phyloP scores from a whole-genome alignment of 2,888 invertebrate species.

The Diloba caeruleocephala region DNA sequence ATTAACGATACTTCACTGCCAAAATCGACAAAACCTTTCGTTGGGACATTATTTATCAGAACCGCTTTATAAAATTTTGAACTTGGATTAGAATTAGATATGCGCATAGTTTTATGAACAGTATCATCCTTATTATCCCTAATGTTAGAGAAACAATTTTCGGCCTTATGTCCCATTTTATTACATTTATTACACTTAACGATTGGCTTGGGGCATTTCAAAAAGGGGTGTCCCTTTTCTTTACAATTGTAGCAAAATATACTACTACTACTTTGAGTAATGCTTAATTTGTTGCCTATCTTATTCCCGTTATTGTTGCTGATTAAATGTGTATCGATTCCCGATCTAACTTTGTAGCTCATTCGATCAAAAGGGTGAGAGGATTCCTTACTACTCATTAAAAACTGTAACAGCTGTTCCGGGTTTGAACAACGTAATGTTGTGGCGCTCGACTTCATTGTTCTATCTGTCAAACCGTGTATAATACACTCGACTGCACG shows the following conservation, averaged over 20 bases:
- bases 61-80: slow-evolving; percentile 1
- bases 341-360: no score
- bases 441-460: slow-evolving; percentile 30
- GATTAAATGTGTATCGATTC: no score
- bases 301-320: background rate
- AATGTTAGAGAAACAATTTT: slow-evolving; percentile 1
- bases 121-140: background rate
- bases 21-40: no score
- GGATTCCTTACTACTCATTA: slow-evolving; percentile 11
- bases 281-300: background rate
- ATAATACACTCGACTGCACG: slow-evolving; percentile 31
- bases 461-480: slow-evolving; percentile 36
- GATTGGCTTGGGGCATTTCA: slow-evolving; percentile 6
- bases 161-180: slow-evolving; percentile 3
- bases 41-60: no score
- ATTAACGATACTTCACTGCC: no score
- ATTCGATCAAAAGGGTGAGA: background rate
- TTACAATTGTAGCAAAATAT: slow-evolving; percentile 3
- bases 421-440: slow-evolving; percentile 32
- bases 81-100: background rate
- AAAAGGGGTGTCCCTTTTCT: slow-evolving; percentile 2
- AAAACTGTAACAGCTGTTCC: slow-evolving; percentile 23
- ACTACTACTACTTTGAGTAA: background rate
- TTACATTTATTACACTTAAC: slow-evolving; percentile 5
- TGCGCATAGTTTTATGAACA: background rate